Evolutionary conservation across 2,888 invertebrate genomes (phyloP).

Genomic region (Plusia festucae): DNA sequence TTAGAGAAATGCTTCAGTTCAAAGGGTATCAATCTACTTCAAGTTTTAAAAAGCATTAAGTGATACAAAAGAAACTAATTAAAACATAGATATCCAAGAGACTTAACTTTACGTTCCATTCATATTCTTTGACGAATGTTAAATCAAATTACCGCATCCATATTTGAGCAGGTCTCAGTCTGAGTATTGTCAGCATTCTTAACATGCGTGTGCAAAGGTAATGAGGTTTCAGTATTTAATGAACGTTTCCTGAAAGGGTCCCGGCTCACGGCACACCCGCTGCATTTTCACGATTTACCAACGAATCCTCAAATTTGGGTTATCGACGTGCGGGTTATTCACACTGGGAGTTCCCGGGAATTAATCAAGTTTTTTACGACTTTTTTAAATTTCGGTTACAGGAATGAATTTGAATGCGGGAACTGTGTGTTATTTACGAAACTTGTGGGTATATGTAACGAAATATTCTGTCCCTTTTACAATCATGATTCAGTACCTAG

Average conservation of each 20-base stretch:
- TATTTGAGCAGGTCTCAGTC: slow-evolving; percentile 14
- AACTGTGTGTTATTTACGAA: slow-evolving; percentile 11
- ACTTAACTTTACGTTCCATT: neutral
- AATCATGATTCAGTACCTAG: too few relatives aligned
- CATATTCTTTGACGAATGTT: neutral
- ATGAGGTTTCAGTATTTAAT: slow-evolving; percentile 48
- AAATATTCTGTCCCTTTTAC: too few relatives aligned
- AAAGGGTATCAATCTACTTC: too few relatives aligned
- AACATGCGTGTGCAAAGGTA: slow-evolving; percentile 51
- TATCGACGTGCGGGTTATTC: slow-evolving; percentile 34
- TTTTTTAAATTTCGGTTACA: neutral
- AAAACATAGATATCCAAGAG: neutral
- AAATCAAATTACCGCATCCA: slow-evolving; percentile 32
- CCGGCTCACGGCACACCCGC: slow-evolving; percentile 47
- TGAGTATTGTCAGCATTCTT: slow-evolving; percentile 32
- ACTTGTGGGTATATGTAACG: neutral
- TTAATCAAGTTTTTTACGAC: slow-evolving; percentile 18
- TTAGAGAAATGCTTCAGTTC: too few relatives aligned
- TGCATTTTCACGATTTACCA: slow-evolving; percentile 45
- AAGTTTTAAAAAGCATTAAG: too few relatives aligned
- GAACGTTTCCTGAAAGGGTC: slow-evolving; percentile 42
- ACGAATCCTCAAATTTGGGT: slow-evolving; percentile 42
- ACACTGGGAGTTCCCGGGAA: slow-evolving; percentile 24
- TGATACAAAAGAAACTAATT: too few relatives aligned
- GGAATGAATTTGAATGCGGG: neutral